Evolutionary conservation across 2,888 invertebrate species (phyloP).

Genomic region (Tribolium freemani): DNA sequence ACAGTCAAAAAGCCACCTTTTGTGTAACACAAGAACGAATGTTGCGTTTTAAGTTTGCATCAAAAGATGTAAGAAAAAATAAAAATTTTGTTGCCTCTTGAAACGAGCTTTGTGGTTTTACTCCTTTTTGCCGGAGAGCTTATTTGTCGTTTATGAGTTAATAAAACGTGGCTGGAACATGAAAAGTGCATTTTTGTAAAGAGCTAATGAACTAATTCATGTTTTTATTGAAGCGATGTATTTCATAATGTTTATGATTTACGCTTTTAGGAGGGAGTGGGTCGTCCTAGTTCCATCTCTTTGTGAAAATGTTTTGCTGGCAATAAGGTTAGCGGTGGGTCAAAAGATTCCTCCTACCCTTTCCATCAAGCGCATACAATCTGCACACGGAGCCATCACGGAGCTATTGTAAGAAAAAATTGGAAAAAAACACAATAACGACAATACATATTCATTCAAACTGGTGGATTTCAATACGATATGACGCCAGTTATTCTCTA

Average conservation of each 20-base stretch:
- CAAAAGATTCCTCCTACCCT: constrained; percentile 33
- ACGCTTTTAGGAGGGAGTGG: constrained; percentile 16
- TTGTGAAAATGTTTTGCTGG: constrained; percentile 1
- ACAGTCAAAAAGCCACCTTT: not conserved
- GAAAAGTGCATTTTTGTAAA: constrained; percentile 13
- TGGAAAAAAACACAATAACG: constrained; percentile 40
- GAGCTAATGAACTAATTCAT: constrained; percentile 1
- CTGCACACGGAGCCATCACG: constrained; percentile 22
- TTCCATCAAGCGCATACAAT: constrained; percentile 32
- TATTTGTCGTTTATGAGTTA: constrained; percentile 18
- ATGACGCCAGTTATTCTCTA: constrained; percentile 38
- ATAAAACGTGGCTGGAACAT: constrained; percentile 11
- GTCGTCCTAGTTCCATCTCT: not conserved
- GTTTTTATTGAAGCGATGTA: constrained; percentile 19
- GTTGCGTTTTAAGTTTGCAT: not conserved
- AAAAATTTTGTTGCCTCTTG: not conserved
- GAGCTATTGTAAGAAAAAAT: constrained; percentile 33
- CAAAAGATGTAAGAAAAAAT: not conserved
- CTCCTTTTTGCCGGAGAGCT: not conserved
- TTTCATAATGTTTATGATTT: constrained; percentile 19
- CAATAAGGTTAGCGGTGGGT: constrained; percentile 13
- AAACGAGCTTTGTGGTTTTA: not conserved
- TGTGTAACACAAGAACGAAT: not conserved
- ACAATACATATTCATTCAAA: constrained; percentile 40
- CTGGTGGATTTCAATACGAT: constrained; percentile 38